Evolutionary conservation across 2,888 invertebrate species (phyloP).

Genomic region (Caenorhabditis doughertyi): DNA sequence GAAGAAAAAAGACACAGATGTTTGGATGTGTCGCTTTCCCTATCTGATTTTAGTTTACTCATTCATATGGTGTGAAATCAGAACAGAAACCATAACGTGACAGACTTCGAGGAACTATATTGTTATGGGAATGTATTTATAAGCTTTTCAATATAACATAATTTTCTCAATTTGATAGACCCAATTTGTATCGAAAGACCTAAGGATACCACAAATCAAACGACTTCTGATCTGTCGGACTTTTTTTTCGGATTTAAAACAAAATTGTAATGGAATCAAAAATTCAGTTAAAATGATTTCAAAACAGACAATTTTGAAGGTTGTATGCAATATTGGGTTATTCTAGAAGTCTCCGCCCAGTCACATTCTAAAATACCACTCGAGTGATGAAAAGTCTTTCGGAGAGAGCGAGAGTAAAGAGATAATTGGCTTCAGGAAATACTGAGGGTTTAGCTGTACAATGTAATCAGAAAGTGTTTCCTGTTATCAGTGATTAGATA

Average conservation of each 20-base stretch:
- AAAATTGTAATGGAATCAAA: no score
- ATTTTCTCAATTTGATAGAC: conserved; percentile 1
- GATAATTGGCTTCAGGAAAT: no score
- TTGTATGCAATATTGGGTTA: no score
- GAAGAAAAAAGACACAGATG: background rate
- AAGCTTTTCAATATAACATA: background rate
- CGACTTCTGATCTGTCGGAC: background rate
- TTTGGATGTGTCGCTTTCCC: background rate
- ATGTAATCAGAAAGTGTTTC: background rate
- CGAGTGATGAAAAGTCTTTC: no score
- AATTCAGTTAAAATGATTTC: no score
- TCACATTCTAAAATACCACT: no score
- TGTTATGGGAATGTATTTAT: background rate
- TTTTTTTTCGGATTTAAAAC: no score
- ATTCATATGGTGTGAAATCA: background rate
- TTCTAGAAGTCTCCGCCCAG: no score
- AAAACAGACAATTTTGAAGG: no score
- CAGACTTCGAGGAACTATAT: background rate
- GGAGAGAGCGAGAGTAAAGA: no score
- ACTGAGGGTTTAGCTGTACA: background rate
- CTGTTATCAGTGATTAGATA: background rate
- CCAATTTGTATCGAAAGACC: background rate
- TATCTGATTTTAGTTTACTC: background rate
- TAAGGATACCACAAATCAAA: background rate
- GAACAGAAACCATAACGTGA: conserved; percentile 1